Base-by-base conservation (phyloP, 2,797 vertebrate genomes). In the Merluccius polli region DNA sequence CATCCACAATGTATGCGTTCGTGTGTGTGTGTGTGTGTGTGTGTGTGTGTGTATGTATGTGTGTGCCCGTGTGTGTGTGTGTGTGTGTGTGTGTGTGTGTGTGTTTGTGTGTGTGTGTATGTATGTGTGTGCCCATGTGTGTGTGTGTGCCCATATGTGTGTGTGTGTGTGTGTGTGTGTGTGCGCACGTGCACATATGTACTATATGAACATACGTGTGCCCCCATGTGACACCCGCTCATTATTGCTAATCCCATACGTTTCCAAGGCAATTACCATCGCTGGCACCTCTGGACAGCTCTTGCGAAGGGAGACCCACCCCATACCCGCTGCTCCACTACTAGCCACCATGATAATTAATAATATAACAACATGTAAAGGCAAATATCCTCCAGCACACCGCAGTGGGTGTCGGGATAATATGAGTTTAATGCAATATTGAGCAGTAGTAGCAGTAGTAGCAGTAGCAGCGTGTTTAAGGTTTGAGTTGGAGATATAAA, bases 231-330 rank as follows among this genome's bases (percentile, higher is more conserved):
- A 74, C 69, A 44, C 21, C 13, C n/a, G 74, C 77, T 85, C 77
- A 85, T 85, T 87, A 85, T 84, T 77, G 59, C 59, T 63, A 63
- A 24, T n/a, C n/a, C 59, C 9, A 2, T 12, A 9, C n/a, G 21
- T 77, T 75, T 79, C 77, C 70, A 36, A 78, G 78, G 79, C 75
- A 85, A 88, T 88, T 85, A 85, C 79, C 63, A 69, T 70, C 72
- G 41, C 73, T 79, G 65, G 35, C 78, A 81, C 77, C 76, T 81
- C 75, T 79, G 73, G 73, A 79, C 74, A 63, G 59, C 73, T 68
- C 11, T 0, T 71, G 75, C 74, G 6, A 52, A 52, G 3, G 21
- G 48, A 69, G 74, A 72, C 75, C 75, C 36, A 31, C 70, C 36
- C 78, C 82, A 79, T 78, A 73, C 75, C 82, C 77, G 72, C 79